phyloP scores from a whole-genome alignment of 2,113 vertebrate species.

The Lota lota region DNA sequence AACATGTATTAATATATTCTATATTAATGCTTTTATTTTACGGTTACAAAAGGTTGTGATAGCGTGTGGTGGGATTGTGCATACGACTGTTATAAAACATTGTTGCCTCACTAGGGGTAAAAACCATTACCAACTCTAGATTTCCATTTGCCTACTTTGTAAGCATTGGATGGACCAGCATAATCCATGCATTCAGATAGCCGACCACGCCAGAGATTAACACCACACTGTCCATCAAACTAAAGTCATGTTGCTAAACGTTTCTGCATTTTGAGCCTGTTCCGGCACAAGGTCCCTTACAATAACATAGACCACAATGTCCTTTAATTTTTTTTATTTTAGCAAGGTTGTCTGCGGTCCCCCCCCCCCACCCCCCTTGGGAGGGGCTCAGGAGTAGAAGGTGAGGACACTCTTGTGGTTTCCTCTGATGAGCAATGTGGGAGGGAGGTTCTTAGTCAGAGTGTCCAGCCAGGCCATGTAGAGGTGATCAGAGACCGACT shows the following conservation, averaged over 20 bases:
- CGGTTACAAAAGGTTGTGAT: background rate
- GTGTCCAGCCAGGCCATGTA: conserved; percentile 97
- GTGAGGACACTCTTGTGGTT: conserved; percentile 98
- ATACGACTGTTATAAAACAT: background rate
- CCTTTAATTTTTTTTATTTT: background rate
- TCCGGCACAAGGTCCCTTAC: background rate
- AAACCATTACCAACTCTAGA: background rate
- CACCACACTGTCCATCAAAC: background rate
- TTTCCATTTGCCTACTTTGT: background rate
- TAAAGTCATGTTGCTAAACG: background rate
- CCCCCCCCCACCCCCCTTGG: background rate
- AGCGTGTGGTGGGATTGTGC: conserved; percentile 1
- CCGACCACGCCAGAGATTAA: background rate
- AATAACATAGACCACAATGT: too few species aligned
- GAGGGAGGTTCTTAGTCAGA: conserved; percentile 91
- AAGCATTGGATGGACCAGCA: background rate
- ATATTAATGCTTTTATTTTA: background rate
- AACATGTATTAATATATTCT: background rate
- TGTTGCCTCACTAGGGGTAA: conserved; percentile 2
- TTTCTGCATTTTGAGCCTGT: background rate
- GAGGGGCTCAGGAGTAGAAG: conserved; percentile 87
- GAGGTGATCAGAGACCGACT: conserved; percentile 86
- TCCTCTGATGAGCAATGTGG: conserved; percentile 88
- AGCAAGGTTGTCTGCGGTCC: background rate
- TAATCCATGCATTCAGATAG: background rate